Conservation (phyloP, 2,797 vertebrate genomes). For the Sorex maritimensis region DNA sequence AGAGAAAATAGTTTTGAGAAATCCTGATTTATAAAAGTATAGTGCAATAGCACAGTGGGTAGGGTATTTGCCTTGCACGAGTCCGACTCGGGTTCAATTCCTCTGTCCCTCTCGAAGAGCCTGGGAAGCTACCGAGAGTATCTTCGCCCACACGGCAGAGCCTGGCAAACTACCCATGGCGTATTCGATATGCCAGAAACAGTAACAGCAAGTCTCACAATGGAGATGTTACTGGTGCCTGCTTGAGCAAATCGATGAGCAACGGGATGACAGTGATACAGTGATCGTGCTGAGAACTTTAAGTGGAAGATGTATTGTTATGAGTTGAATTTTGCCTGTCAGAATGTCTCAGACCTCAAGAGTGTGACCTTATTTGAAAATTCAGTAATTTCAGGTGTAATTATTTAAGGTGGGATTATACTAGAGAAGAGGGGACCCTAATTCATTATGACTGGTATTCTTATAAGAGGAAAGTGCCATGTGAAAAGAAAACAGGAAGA, state of each 20-base stretch:
- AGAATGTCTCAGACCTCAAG: background rate
- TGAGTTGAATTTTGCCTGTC: background rate
- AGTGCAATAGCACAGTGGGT: background rate
- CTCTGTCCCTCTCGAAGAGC: too few species aligned
- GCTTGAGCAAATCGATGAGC: too few species aligned
- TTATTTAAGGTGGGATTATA: background rate
- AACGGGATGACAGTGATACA: too few species aligned
- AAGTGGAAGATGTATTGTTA: background rate
- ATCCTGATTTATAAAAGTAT: background rate
- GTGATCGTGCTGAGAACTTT: background rate
- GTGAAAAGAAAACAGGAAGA: background rate
- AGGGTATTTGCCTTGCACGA: too few species aligned
- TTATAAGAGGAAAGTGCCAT: background rate
- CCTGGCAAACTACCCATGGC: too few species aligned
- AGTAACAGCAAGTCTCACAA: too few species aligned
- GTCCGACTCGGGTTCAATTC: too few species aligned
- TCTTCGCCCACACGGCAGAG: too few species aligned
- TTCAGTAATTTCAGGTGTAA: background rate
- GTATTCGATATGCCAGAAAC: too few species aligned
- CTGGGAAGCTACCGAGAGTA: too few species aligned
- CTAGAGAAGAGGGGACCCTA: background rate
- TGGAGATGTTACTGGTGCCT: too few species aligned
- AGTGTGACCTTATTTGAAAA: slow-evolving; percentile 12
- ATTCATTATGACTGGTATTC: background rate
- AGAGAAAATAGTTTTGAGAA: background rate